A percentile compares a stretch with the other conserved stretches of the same genome.
These are phyloP conservation scores for Pachydiplax longipennis DNA, from an alignment of 2,888 invertebrate genomes.

Conservation along the genomic window DNA sequence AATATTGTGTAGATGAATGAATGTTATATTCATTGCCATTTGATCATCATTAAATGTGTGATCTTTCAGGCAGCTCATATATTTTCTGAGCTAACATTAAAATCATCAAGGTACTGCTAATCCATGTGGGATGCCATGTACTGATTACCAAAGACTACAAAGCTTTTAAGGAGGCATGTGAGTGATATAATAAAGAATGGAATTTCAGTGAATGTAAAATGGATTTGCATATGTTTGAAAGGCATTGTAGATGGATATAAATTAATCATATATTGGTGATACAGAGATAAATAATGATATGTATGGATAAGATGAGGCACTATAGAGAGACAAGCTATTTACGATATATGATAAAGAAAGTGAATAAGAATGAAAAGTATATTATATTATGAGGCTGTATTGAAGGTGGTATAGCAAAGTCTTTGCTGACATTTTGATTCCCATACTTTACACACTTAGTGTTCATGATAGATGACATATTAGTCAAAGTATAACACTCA, in stretches of 20 bases:
- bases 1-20: conserved; percentile 25
- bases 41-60: conserved; percentile 35
- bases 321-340: conserved; percentile 1
- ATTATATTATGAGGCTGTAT: background rate
- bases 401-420: conserved; percentile 4
- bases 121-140: conserved; percentile 34
- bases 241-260: background rate
- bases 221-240: conserved; percentile 16
- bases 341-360: background rate
- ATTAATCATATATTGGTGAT: conserved; percentile 13
- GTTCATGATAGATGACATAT: conserved; percentile 14
- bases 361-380: background rate
- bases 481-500: conserved; percentile 11
- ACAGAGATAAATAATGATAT: conserved; percentile 5
- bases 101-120: conserved; percentile 11
- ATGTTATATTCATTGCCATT: conserved; percentile 24
- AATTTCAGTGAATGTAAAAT: background rate
- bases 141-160: conserved; percentile 42
- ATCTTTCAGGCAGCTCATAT: conserved; percentile 38
- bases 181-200: background rate
- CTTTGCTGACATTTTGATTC: conserved; percentile 22
- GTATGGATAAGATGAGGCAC: background rate
- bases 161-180: conserved; percentile 36
- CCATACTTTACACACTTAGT: conserved; percentile 24
- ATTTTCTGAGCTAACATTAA: conserved; percentile 12